A percentile compares a stretch with the other conserved stretches of the same genome.
Evolutionary conservation across 2,113 vertebrate genomes (phyloP).

Genomic region (Glaucidium brasilianum): DNA sequence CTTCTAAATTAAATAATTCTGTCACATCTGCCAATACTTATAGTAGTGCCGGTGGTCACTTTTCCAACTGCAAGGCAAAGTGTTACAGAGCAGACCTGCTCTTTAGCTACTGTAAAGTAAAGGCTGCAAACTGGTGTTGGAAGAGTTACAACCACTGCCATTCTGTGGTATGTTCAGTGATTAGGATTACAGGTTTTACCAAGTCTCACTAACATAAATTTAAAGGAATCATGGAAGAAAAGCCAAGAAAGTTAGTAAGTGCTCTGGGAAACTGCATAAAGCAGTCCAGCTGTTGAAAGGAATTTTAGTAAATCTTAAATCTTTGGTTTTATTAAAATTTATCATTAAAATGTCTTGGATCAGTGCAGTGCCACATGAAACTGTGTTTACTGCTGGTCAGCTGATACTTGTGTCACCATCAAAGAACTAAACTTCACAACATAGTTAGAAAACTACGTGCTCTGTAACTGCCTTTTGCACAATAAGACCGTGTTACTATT

Average conservation of each 20-base stretch:
- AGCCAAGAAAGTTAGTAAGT: not conserved
- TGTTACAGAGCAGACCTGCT: not conserved
- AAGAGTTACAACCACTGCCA: not conserved
- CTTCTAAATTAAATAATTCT: not conserved
- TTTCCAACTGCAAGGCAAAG: not conserved
- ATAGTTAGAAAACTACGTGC: not conserved
- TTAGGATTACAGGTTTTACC: fast-evolving
- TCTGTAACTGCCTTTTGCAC: not conserved
- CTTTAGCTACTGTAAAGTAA: not conserved
- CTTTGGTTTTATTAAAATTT: not conserved
- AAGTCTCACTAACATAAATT: not conserved
- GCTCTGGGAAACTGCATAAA: not conserved
- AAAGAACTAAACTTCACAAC: not conserved
- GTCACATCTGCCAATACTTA: not conserved
- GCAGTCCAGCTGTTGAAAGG: not conserved
- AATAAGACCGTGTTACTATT: not conserved
- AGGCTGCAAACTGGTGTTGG: not conserved
- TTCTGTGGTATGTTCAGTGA: not conserved
- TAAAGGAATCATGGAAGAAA: not conserved
- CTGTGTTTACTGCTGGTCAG: not conserved
- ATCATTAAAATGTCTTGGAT: not conserved
- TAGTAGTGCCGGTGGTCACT: not conserved
- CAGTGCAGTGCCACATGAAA: not conserved
- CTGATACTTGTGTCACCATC: not conserved
- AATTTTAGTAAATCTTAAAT: not conserved